Evolutionary conservation across 2,113 vertebrate species (phyloP).

Genomic region (Lepisosteus oculatus): DNA sequence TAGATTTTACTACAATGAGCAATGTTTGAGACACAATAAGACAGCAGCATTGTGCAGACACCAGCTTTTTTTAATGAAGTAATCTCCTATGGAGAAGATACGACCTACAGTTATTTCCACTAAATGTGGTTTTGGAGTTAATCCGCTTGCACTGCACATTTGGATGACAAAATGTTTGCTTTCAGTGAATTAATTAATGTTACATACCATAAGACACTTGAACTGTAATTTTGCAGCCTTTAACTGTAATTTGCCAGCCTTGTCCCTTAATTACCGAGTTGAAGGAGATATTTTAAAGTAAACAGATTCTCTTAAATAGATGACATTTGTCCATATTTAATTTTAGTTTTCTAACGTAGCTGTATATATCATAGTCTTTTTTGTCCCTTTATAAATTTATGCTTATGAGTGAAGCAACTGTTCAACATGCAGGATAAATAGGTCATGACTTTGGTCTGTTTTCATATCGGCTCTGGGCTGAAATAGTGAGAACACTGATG

Average conservation of each 20-base stretch:
- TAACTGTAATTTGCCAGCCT: conserved; percentile 39
- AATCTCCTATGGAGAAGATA: conserved; percentile 55
- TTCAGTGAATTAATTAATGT: conserved; percentile 45
- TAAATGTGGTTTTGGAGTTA: conserved; percentile 6
- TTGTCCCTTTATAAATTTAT: no score
- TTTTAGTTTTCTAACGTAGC: no score
- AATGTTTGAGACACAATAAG: conserved; percentile 28
- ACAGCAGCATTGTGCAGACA: conserved; percentile 5
- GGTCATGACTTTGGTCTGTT: no score
- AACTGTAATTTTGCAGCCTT: conserved; percentile 44
- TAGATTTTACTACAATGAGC: conserved; percentile 51
- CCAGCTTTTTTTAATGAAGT: conserved; percentile 26
- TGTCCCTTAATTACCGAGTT: conserved; percentile 50
- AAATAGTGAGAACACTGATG: no score
- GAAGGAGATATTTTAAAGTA: conserved; percentile 51
- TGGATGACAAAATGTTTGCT: conserved; percentile 44
- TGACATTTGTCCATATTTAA: no score
- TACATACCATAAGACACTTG: conserved; percentile 51
- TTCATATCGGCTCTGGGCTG: no score
- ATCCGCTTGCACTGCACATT: conserved; percentile 37
- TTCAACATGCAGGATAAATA: no score
- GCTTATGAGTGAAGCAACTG: no score
- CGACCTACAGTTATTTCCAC: conserved; percentile 21
- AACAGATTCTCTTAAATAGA: conserved; percentile 11
- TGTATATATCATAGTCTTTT: no score